Evolutionary conservation across 1,140 invertebrate genomes (phyloP), one percentile per base, ranked within the genome.

Genomic region (Ganaspis sp.): DNA sequence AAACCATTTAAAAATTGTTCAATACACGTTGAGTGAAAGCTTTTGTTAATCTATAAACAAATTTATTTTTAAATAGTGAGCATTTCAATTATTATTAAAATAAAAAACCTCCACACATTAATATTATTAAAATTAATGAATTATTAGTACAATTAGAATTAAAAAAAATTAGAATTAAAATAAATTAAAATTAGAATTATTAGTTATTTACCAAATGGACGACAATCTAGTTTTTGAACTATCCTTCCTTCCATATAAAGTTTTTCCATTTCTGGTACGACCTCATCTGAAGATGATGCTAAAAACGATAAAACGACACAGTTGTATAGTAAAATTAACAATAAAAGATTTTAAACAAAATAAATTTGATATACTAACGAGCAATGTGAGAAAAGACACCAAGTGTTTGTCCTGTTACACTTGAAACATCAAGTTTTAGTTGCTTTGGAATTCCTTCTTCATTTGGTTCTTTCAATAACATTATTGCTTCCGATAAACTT

Each of bases 211-310:
- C 93, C 96, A 89, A 96, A 95, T 34, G 98, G 98, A 42, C 96
- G 93, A 89, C 98, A 99, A 91, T 99, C 98, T 40, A 98, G 92
- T 89, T 97, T 97, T 89, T 99, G 97, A 34, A 98, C 96, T 84
- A 99, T 98, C 87, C 96, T 95, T 0, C 98, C 98, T 92, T 98
- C 97, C 92, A 99, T 94, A 76, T 93, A 94, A 0, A 99, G 90
- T 89, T 97, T 97, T 77, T 98, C 97, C 82, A 93, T 92, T 90
- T 97, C 96, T 58, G 95, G 94, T 23, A 95, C 92, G 19, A 95
- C 93, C 15, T 93, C 87, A 88, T 94, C 94, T 17, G 91, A 85
- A 83, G 85, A 92, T 53, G 92, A 87, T 81, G 93, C 93, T 94
- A 81, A 29, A 78, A 87, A 80, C 69, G 82, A 3, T 34, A 34